Percentiles rank a stretch among this genome's conserved stretches.
phyloP scores from a whole-genome alignment of 2,888 invertebrate genomes.

The Netelia fuscicornis region DNA sequence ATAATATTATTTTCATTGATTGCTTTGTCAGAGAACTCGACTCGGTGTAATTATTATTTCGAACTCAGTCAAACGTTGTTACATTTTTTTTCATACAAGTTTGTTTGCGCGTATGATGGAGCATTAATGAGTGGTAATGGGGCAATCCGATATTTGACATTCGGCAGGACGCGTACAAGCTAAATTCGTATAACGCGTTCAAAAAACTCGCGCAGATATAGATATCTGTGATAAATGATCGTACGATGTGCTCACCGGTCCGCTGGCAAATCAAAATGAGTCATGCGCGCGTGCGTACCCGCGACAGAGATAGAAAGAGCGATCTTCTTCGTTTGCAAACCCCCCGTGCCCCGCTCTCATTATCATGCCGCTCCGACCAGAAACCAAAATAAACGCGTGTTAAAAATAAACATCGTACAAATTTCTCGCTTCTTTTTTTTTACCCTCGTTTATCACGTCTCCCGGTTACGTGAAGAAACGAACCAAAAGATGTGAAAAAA shows the following conservation, averaged over 20 bases:
- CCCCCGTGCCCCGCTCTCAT: no score
- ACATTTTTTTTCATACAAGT: not conserved
- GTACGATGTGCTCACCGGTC: not conserved
- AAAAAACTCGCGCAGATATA: no score
- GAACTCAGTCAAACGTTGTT: not conserved
- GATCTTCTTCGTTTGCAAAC: not conserved
- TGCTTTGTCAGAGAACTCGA: not conserved
- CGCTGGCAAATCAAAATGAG: conserved; percentile 20
- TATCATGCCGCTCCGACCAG: no score
- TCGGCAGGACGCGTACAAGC: not conserved
- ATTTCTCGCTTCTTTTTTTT: not conserved
- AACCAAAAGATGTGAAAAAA: conserved; percentile 11
- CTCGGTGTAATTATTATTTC: not conserved
- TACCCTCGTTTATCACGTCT: not conserved
- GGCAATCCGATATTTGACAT: conserved; percentile 51
- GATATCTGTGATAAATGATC: conserved; percentile 34
- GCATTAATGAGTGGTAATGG: conserved; percentile 46
- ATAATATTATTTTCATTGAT: not conserved
- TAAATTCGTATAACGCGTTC: not conserved
- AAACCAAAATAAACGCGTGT: not conserved
- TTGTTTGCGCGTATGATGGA: conserved; percentile 36
- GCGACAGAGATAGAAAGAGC: not conserved
- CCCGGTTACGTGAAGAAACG: not conserved
- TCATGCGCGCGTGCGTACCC: not conserved
- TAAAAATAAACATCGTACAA: not conserved